Evolutionary conservation across 2,113 vertebrate species (phyloP).

Genomic region (Ahaetulla prasina): DNA sequence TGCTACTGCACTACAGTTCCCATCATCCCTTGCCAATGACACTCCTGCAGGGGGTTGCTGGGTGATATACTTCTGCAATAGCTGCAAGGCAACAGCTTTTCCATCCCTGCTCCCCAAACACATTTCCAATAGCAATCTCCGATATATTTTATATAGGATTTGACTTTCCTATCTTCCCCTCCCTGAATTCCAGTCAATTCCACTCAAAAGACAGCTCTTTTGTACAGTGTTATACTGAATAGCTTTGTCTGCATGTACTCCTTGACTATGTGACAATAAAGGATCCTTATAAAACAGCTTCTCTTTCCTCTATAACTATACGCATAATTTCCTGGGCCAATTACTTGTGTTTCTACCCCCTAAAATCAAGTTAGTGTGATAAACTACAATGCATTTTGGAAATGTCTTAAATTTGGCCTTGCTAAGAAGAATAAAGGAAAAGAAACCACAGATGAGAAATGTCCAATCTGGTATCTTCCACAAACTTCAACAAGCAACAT

Average conservation of each 20-base stretch:
- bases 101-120: neutral
- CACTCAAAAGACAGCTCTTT: neutral
- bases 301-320: neutral
- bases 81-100: neutral
- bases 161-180: neutral
- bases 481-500: neutral
- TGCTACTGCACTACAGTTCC: neutral
- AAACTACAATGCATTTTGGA: neutral
- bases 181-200: neutral
- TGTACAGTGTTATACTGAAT: neutral
- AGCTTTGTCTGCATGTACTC: neutral
- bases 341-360: neutral
- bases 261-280: slow-evolving; percentile 1
- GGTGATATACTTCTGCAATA: neutral
- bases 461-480: neutral
- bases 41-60: neutral
- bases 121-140: neutral
- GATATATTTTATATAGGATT: neutral
- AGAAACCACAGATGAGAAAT: neutral
- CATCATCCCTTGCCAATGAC: neutral
- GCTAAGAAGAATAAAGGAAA: neutral
- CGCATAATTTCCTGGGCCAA: neutral
- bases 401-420: neutral
- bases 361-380: neutral
- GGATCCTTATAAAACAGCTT: neutral